phyloP scores from a whole-genome alignment of 2,797 vertebrate species.

The Gymnocypris eckloni region DNA sequence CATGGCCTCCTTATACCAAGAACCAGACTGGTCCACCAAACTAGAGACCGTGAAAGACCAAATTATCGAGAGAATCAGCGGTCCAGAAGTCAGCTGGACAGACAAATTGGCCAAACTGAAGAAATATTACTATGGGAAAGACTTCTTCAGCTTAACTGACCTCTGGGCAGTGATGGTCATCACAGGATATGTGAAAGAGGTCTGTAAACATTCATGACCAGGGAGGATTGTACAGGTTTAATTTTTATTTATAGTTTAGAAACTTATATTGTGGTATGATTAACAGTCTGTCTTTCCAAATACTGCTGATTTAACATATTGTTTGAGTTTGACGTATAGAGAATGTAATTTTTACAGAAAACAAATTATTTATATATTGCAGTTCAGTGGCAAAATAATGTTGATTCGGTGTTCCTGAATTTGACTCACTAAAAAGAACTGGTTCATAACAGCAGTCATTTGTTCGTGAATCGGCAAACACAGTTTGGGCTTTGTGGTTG shows the following conservation, averaged over 20 bases:
- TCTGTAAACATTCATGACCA: neutral
- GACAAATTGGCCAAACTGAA: neutral
- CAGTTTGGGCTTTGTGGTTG: too few relatives aligned
- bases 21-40: conserved; percentile 44
- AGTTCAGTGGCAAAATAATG: too few relatives aligned
- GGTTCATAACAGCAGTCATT: neutral
- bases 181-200: conserved; percentile 29
- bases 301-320: neutral
- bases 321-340: too few relatives aligned
- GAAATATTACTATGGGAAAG: conserved; percentile 3
- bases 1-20: neutral
- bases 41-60: conserved; percentile 18
- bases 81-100: rapidly evolving
- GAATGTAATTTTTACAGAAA: too few relatives aligned
- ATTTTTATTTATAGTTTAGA: neutral
- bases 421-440: neutral
- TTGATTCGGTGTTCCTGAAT: neutral
- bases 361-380: neutral
- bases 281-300: too few relatives aligned
- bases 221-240: neutral
- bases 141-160: conserved; percentile 39
- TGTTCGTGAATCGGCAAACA: neutral
- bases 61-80: neutral
- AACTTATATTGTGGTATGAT: neutral
- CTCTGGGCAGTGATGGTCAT: conserved; percentile 21